phyloP scores from a whole-genome alignment of 1,140 invertebrate genomes.

The Drosophila pachea region DNA sequence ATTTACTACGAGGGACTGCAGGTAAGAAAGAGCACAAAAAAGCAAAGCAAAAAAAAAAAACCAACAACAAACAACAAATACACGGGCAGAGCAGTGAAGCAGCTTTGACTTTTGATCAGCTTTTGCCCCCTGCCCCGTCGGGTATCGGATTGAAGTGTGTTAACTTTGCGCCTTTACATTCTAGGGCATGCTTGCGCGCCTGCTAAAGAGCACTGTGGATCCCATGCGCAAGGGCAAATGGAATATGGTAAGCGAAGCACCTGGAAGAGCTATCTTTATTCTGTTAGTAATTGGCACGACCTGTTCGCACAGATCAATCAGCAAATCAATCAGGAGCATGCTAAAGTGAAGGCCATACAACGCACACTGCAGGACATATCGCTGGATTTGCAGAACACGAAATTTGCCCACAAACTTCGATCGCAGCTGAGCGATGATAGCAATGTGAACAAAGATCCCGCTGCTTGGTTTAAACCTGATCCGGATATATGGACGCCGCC shows the following conservation, averaged over 20 bases:
- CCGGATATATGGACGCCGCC: conserved; percentile 87
- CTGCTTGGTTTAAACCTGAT: conserved; percentile 79
- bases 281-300: background rate
- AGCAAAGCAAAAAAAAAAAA: no score
- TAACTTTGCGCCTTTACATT: background rate
- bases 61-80: conserved; percentile 8
- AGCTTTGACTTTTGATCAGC: background rate
- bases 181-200: conserved; percentile 83
- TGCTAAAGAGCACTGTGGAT: conserved; percentile 87
- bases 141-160: no score
- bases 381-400: conserved; percentile 71
- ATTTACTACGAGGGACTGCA: conserved; percentile 97
- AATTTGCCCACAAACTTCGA: conserved; percentile 66
- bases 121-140: no score
- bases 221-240: conserved; percentile 91
- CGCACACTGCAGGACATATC: conserved; percentile 82
- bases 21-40: conserved; percentile 51
- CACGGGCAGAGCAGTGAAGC: background rate
- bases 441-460: conserved; percentile 68
- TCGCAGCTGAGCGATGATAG: conserved; percentile 61
- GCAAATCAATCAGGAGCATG: conserved; percentile 93
- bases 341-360: conserved; percentile 91
- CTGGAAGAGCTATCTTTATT: background rate
- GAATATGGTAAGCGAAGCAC: conserved; percentile 85
- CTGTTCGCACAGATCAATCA: conserved; percentile 86